Evolutionary conservation across 1,140 invertebrate species (phyloP), one percentile per base, ranked within the genome.

Genomic region (Aphis gossypii): DNA sequence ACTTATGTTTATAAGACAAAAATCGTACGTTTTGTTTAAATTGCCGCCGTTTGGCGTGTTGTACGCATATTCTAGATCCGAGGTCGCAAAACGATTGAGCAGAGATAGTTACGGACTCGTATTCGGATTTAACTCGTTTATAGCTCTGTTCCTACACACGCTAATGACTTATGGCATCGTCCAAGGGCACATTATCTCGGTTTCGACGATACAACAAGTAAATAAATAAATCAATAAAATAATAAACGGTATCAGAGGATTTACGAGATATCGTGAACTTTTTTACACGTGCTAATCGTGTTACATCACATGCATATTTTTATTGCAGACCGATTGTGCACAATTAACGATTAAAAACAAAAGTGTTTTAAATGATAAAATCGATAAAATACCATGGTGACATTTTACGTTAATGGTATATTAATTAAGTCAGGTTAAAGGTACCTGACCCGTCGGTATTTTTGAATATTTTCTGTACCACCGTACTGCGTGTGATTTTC

Each of bases 81-180:
- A 98, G 95, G 97, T 99, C 82, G 98, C 98, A 0, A 96, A 97
- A 94, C 95, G 97, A 87, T 96, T 99, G 84, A 95, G 96, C 54
- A 97, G 97, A 94, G 97, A 98, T 93, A 98, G 97, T 95, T 98
- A 98, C 95, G 98, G 97, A 4, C 95, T 99, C 20, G 97, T 99
- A 94, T 99, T 99, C 95, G 98, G 98, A 20, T 96, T 98, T 86
- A 99, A 99, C 95, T 98, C 97, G 0, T 97, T 99, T 91, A 54
- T 98, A 1, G 97, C 98, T 35, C 95, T 98, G 1, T 94, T 96
- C 9, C 94, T 98, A 1, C 98, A 99, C 95, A 97, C 97, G 21
- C 94, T 98, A 30, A 95, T 99, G 9, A 99, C 98, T 0, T 94
- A 97, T 0, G 95, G 97, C 25, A 96, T 98, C 23, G 92, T 94